Evolutionary conservation across 2,888 invertebrate genomes (phyloP), one percentile per base, ranked within the genome.

Genomic region (Galerucella calmariensis): DNA sequence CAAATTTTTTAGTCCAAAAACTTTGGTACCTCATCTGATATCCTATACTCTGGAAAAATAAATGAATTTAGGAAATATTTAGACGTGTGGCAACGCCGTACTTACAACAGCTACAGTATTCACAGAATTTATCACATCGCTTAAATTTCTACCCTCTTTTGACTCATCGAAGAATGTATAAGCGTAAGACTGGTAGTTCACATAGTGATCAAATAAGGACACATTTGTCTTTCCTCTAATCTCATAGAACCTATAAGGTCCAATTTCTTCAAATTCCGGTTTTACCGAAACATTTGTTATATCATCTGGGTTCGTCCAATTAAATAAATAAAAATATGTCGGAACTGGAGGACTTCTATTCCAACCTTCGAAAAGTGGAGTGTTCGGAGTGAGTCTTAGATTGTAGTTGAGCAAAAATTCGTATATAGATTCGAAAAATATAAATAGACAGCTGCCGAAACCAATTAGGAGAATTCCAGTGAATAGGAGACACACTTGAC

Each of bases 41-140:
- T 0, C 90, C 89, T 1, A 92, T 90, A 70, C 91, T 90, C 92
- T 92, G 88, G 11, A 85, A 85, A 63, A 59, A 12, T 27, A 14
- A n/a, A 2, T 62, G 5, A 8, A 41, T n/a, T 41, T 6, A 41
- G 3, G 4, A n/a, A 9, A 35, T 24, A 27, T n/a, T 59, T 14
- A 1, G 2, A 58, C 3, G 24, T 20, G 20, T 20, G n/a, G 10
- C 3, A 63, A n/a, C n/a, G n/a, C n/a, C 2, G n/a, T 35, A 81
- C 85, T 91, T 84, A 96, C 96, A 88, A 94, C 90, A 70, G 94
- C 93, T 14, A 96, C 92, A 4, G 92, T 90, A 86, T 97, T 96
- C 1, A 96, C 87, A 0, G 93, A 93, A 1, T 91, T 92, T 78
- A 96, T 90, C 66, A 89, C 88, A 83, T 96, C 95, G 24, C 89